These are phyloP conservation scores for Fregetta grallaria DNA, from an alignment of 2,113 vertebrate species.

Conservation along the genomic window DNA sequence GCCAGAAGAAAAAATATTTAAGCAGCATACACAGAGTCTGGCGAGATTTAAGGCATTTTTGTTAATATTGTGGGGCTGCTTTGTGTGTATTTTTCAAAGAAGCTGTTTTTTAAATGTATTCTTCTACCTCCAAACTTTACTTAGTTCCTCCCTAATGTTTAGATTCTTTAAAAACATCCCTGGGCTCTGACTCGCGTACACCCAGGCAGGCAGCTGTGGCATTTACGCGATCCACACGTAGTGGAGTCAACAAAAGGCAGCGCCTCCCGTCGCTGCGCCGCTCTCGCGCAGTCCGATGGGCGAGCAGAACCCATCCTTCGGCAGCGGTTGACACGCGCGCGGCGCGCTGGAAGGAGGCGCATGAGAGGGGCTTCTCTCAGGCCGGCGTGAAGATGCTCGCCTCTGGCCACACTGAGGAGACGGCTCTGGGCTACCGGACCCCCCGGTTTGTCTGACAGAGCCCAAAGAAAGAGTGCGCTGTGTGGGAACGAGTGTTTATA, in stretches of 20 bases:
- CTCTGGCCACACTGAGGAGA: accelerated
- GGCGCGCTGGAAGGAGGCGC: accelerated
- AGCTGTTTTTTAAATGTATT: neutral
- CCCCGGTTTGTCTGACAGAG: neutral
- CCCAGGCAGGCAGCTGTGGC: neutral
- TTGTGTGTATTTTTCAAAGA: neutral
- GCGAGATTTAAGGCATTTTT: neutral
- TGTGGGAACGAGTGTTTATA: accelerated
- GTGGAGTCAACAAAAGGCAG: neutral
- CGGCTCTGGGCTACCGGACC: accelerated
- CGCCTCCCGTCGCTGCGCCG: accelerated
- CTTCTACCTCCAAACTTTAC: neutral
- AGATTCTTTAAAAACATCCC: neutral
- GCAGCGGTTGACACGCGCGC: accelerated
- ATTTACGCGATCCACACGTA: neutral
- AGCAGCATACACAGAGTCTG: neutral
- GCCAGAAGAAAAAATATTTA: neutral
- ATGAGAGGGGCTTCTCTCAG: neutral
- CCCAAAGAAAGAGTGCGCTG: neutral
- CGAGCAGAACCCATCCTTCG: neutral
- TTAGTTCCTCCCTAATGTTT: neutral
- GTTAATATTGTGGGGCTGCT: neutral
- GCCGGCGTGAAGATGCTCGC: accelerated
- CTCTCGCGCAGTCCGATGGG: accelerated
- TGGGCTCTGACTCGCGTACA: accelerated